phyloP scores from a whole-genome alignment of 1,140 invertebrate species.

The Pantala flavescens region DNA sequence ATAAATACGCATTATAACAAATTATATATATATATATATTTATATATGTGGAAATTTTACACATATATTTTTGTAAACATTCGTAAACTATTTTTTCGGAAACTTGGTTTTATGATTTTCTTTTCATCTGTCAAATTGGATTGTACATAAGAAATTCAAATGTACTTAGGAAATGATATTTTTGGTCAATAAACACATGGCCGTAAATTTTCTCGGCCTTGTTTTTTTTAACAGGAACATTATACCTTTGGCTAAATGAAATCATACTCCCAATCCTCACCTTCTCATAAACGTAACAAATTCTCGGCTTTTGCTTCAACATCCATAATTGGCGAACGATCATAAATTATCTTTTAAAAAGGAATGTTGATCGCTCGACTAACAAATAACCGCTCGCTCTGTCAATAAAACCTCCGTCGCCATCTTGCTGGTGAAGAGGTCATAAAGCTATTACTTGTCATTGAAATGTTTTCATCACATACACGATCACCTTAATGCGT shows the following conservation, averaged over 20 bases:
- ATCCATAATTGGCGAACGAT: not conserved
- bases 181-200: conserved; percentile 15
- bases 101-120: conserved; percentile 11
- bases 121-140: conserved; percentile 3
- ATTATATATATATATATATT: conserved; percentile 15
- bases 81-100: not conserved
- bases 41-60: conserved; percentile 11
- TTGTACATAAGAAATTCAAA: not conserved
- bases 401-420: too few species aligned
- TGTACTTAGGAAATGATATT: conserved; percentile 14
- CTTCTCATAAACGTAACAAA: not conserved
- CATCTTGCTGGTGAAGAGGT: too few species aligned
- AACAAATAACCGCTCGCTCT: not conserved
- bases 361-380: conserved; percentile 7
- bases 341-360: not conserved
- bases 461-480: too few species aligned
- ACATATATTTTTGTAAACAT: conserved; percentile 11
- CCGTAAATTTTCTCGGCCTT: conserved; percentile 9
- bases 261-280: not conserved
- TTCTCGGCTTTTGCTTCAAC: not conserved
- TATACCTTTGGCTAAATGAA: not conserved
- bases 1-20: conserved; percentile 10
- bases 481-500: too few species aligned
- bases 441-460: too few species aligned
- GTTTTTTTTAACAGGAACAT: not conserved